These are phyloP conservation scores for Abscondita cerata DNA, from an alignment of 2,888 invertebrate species.

Conservation along the genomic window DNA sequence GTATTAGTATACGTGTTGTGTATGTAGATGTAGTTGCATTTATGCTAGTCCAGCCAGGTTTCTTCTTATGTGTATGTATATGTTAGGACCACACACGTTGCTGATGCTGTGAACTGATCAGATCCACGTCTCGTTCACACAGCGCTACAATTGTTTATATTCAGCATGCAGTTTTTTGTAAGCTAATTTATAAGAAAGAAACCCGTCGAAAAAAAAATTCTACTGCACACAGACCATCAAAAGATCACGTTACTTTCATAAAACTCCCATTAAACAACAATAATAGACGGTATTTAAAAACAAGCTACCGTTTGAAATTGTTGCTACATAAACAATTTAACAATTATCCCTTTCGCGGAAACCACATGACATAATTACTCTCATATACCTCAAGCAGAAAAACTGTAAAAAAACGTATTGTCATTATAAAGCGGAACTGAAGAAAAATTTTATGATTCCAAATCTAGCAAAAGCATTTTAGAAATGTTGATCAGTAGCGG, in stretches of 20 bases:
- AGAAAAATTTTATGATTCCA: constrained; percentile 32
- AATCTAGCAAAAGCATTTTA: constrained; percentile 36
- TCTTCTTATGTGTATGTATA: constrained; percentile 31
- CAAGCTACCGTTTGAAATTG: too few species aligned
- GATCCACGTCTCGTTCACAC: constrained; percentile 48
- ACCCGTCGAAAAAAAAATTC: background rate
- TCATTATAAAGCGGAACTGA: constrained; percentile 22
- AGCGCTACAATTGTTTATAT: constrained; percentile 43
- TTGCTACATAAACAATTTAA: background rate
- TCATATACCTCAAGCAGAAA: too few species aligned
- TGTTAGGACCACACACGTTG: constrained; percentile 50
- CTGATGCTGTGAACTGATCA: constrained; percentile 51
- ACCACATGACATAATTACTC: too few species aligned
- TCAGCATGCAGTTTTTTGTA: constrained; percentile 34
- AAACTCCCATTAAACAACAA: background rate
- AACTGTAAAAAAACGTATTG: too few species aligned
- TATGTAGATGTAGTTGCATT: constrained; percentile 30
- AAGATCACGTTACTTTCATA: background rate
- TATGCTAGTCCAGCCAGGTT: constrained; percentile 16
- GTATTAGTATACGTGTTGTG: constrained; percentile 26
- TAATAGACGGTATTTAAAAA: background rate
- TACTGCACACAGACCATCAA: background rate
- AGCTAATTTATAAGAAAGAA: constrained; percentile 5
- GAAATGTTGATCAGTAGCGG: constrained; percentile 42
- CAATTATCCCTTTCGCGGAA: too few species aligned